Evolutionary conservation across 2,888 invertebrate species (phyloP), one percentile per base, ranked within the genome.

Genomic region (Phasia obesa): DNA sequence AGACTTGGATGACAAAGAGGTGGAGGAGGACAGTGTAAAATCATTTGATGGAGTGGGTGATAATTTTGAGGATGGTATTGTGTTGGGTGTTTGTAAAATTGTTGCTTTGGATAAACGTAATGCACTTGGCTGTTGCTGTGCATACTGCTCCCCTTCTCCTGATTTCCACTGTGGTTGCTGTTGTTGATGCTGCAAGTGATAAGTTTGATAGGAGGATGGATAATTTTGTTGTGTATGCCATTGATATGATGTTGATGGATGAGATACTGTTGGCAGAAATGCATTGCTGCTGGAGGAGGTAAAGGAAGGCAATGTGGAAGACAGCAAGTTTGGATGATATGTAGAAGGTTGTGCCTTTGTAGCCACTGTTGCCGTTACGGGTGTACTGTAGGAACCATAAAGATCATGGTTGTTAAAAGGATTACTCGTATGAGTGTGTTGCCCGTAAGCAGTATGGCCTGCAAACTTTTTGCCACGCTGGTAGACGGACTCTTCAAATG

Each of bases 381-480:
- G 81, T 55, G 84, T 81, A 59, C 38, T 85, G 74, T 85, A 87
- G 5, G 86, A 81, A 55, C 85, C 85, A 47, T 86, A 87, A 13
- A 84, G 70, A 55, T 84, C 73, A 49, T 75, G 85, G 84, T 64
- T 57, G 13, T 85, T 85, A 23, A 88, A 67, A 4, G 86, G 87
- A 51, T 86, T 88, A 2, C 84, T 85, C 38, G 84, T 85, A 2
- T 87, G 87, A 4, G 84, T 87, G 21, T 80, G 69, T 0, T 88
- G 87, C 19, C 76, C 88, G 25, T 89, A 87, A 73, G 67, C 44
- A 25, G 9, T 60, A 4, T 84, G 71, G 27, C 70, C 59, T 7
- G 51, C 44, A 59, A 60, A 70, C n/a, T 79, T 84, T 19, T 83
- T 85, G 62, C 81, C 83, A 31, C 59, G 71, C 44, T 62, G 78